Base-by-base conservation (phyloP, 1,140 invertebrate genomes). In the Druon quercuslanigerum region DNA sequence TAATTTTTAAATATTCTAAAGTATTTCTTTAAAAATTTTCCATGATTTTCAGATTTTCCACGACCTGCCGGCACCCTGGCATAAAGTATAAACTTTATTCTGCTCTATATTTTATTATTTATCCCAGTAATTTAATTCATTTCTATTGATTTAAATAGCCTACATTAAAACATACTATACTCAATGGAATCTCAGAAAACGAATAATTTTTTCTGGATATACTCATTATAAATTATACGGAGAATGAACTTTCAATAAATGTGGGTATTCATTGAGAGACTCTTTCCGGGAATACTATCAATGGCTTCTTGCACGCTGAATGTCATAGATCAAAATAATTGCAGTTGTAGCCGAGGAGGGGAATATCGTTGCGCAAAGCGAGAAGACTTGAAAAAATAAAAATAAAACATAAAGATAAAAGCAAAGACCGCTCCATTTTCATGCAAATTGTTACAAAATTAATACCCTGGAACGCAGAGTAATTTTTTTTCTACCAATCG, bases 271-370 rank as follows among this genome's bases (percentile, higher is more conserved):
- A 66, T 66, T 66, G 20, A 56, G 33, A 8, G 14, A 16, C 20
- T 25, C 20, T 66, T 66, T 66, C 57, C 25, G 20, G 57, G 57
- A 66, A 66, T 66, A 20, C 25, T 66, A 66, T 66, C 57, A 66
- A 66, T 66, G 57, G 25, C 40, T 66, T 66, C 57, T 66, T 66
- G 57, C 33, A 33, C 33, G 25, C 25, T 33, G 25, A 33, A 66
- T 33, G 57, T 66, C 33, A 7, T 66, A 33, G 20, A 66, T 66
- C 57, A 66, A 66, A 66, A 66, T 66, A 33, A 66, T 66, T 66
- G 20, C 57, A 66, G 20, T 66, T 66, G 25, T 66, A 25, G 16
- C 25, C 25, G 33, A 40, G 57, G 20, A 40, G 25, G 20, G 13
- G 19, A 57, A 66, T 66, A 66, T 66, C 25, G 11, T 66, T 66